Conservation (phyloP, 2,113 vertebrate species). For the Antechinus flavipes region DNA sequence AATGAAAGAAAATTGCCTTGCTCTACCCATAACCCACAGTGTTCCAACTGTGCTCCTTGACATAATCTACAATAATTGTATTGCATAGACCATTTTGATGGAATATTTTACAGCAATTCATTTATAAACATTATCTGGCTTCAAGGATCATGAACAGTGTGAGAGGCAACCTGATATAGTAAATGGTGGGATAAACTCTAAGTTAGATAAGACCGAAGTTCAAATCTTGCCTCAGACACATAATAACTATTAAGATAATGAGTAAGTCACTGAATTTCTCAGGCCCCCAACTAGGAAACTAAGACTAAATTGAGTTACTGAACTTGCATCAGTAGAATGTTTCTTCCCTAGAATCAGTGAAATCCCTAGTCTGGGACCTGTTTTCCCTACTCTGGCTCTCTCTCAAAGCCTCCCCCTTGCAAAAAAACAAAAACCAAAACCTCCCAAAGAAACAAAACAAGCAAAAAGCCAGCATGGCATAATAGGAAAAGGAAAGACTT, state of each 20-base stretch:
- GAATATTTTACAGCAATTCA: conserved; percentile 16
- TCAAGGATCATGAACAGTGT: background rate
- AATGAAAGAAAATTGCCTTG: background rate
- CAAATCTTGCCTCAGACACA: background rate
- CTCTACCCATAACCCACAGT: background rate
- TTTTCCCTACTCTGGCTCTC: background rate
- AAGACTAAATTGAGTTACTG: background rate
- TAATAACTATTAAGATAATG: background rate
- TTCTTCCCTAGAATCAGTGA: background rate
- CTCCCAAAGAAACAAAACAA: background rate
- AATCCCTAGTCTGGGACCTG: background rate
- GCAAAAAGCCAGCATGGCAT: background rate
- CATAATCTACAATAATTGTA: background rate
- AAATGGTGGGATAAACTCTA: background rate
- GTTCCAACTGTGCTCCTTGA: conserved; percentile 18
- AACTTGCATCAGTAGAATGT: background rate
- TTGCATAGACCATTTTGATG: conserved; percentile 30
- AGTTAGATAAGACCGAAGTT: background rate
- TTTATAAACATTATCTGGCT: conserved; percentile 39
- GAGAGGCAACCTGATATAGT: background rate
- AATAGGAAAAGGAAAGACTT: background rate
- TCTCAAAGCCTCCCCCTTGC: background rate
- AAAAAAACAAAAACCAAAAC: background rate
- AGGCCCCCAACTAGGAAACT: background rate
- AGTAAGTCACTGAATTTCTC: background rate